A percentile compares a stretch with the other conserved stretches of the same genome.
These are phyloP conservation scores for Tipula vernalis DNA, from an alignment of 2,888 invertebrate species.

Conservation along the genomic window DNA sequence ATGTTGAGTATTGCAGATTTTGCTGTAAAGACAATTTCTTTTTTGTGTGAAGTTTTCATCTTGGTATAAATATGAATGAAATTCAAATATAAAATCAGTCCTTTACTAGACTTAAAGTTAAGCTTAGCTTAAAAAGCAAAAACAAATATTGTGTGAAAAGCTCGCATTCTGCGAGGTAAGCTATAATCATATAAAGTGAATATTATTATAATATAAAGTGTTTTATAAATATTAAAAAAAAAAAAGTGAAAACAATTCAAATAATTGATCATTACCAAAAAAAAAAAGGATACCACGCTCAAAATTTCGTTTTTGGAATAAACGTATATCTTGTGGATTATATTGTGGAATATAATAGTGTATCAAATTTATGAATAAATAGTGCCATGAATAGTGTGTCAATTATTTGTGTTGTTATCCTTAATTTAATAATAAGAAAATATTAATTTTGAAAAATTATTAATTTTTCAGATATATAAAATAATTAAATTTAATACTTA, in stretches of 20 bases:
- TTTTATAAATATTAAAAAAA: neutral
- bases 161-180: conserved; percentile 8
- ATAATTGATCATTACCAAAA: neutral
- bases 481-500: neutral
- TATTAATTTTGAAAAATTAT: neutral
- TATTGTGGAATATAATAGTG: neutral
- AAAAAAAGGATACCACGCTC: neutral
- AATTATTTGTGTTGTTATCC: neutral
- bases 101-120: conserved; percentile 7
- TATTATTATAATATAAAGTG: neutral
- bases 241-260: conserved; percentile 4
- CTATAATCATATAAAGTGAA: neutral
- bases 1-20: neutral
- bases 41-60: conserved; percentile 6
- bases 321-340: neutral
- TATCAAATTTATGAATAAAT: neutral
- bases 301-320: neutral
- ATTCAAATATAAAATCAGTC: conserved; percentile 9
- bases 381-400: neutral
- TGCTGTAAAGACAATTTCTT: conserved; percentile 10
- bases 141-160: neutral
- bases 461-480: neutral
- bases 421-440: neutral
- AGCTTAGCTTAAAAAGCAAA: neutral
- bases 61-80: conserved; percentile 7